Percentiles rank a stretch among this genome's conserved stretches.
These are phyloP conservation scores for Notothenia coriiceps DNA, from an alignment of 2,113 vertebrate species.

Conservation along the genomic window DNA sequence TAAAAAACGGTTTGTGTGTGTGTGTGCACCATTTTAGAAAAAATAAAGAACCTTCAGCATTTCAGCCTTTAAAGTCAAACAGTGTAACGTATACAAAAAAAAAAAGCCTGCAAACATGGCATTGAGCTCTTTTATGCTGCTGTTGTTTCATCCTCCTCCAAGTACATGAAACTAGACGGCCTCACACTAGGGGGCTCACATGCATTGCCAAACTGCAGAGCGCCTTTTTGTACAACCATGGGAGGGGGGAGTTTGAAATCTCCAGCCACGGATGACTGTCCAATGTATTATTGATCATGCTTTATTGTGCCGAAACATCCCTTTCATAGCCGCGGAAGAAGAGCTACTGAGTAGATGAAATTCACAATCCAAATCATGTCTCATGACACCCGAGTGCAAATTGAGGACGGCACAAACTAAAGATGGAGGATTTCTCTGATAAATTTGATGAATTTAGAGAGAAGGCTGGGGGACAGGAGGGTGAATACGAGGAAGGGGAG, in stretches of 20 bases:
- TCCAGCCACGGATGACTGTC: slow-evolving; percentile 20
- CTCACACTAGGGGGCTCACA: slow-evolving; percentile 82
- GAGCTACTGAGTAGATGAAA: slow-evolving; percentile 27
- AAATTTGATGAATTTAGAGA: slow-evolving; percentile 5
- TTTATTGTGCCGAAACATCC: slow-evolving; percentile 52
- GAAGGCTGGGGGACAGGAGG: not conserved
- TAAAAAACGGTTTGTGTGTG: not conserved
- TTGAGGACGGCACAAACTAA: slow-evolving; percentile 34
- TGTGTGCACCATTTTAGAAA: not conserved
- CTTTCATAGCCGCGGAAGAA: slow-evolving; percentile 19
- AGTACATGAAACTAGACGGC: slow-evolving; percentile 41
- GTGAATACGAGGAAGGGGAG: not conserved
- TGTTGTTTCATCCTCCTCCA: slow-evolving; percentile 17
- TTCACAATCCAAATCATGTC: slow-evolving; percentile 40
- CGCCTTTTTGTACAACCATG: slow-evolving; percentile 6
- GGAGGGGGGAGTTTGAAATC: slow-evolving; percentile 27
- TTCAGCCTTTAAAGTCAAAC: slow-evolving; percentile 6
- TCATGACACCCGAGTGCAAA: slow-evolving; percentile 43
- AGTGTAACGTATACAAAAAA: not conserved
- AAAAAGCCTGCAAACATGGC: not conserved
- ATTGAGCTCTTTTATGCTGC: slow-evolving; percentile 2
- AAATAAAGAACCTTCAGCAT: not conserved
- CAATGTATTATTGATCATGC: slow-evolving; percentile 63
- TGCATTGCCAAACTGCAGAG: slow-evolving; percentile 58
- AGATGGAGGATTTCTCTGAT: slow-evolving; percentile 7